phyloP scores from a whole-genome alignment of 2,888 invertebrate genomes.

The Balanococcus diminutus region DNA sequence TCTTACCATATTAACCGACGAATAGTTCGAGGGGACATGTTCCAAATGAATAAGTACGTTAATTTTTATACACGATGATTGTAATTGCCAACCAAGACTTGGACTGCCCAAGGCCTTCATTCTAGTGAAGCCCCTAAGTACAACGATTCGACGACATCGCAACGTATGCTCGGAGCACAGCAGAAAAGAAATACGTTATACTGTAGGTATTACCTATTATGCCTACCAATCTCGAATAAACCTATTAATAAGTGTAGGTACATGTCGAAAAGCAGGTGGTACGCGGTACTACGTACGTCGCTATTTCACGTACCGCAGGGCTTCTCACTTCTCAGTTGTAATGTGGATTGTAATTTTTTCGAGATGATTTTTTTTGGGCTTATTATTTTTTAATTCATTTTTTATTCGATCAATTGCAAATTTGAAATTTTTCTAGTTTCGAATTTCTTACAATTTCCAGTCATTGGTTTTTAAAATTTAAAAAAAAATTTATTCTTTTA shows the following conservation, averaged over 20 bases:
- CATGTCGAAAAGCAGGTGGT: neutral
- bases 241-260: no score
- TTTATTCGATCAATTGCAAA: no score
- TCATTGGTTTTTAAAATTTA: no score
- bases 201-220: neutral
- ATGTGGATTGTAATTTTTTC: neutral
- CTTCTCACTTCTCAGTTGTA: no score
- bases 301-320: neutral
- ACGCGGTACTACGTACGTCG: neutral
- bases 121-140: neutral
- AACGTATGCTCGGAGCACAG: neutral
- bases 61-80: conserved; percentile 51
- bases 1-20: conserved; percentile 52
- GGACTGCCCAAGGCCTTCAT: conserved; percentile 25
- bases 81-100: conserved; percentile 50
- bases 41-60: conserved; percentile 52
- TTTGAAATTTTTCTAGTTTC: no score
- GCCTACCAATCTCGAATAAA: neutral
- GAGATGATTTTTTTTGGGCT: no score
- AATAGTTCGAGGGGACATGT: conserved; percentile 53
- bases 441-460: no score
- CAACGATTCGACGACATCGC: conserved; percentile 3
- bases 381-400: no score
- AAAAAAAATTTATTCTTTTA: no score
- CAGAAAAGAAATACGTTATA: neutral